A percentile compares a stretch with the other conserved stretches of the same genome.
phyloP scores from a whole-genome alignment of 2,888 invertebrate species.

The Synanthedon vespiformis region DNA sequence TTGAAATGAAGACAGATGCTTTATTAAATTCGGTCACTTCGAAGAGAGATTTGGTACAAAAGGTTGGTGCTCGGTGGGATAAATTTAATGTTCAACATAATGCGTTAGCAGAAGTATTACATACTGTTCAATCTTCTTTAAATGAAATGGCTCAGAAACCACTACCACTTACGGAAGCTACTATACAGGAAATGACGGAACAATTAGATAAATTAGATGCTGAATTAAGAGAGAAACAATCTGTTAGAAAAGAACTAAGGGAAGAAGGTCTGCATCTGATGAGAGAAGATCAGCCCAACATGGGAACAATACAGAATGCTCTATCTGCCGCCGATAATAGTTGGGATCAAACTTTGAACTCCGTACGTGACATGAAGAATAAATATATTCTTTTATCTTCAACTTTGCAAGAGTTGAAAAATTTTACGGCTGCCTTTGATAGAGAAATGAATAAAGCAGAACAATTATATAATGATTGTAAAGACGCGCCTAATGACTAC shows the following conservation, averaged over 20 bases:
- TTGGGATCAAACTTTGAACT: constrained; percentile 83
- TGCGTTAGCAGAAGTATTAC: constrained; percentile 74
- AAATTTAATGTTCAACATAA: constrained; percentile 82
- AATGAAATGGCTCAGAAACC: constrained; percentile 68
- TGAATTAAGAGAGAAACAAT: constrained; percentile 70
- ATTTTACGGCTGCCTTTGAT: constrained; percentile 77
- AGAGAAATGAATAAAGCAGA: constrained; percentile 78
- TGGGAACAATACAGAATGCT: constrained; percentile 83
- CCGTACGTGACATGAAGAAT: constrained; percentile 79
- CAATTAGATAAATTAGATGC: constrained; percentile 67
- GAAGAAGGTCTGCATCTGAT: constrained; percentile 83
- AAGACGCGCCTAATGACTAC: constrained; percentile 78
- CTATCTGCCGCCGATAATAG: constrained; percentile 82
- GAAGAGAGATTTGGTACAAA: constrained; percentile 76
- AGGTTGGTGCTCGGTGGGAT: constrained; percentile 80
- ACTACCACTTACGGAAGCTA: constrained; percentile 54
- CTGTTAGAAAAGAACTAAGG: constrained; percentile 78
- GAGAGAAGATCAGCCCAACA: constrained; percentile 84
- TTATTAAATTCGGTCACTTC: constrained; percentile 75
- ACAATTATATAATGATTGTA: constrained; percentile 73
- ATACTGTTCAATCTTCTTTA: constrained; percentile 68
- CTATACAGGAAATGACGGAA: constrained; percentile 60
- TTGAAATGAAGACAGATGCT: constrained; percentile 77
- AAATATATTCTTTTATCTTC: constrained; percentile 79
- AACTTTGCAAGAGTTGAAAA: constrained; percentile 80